A percentile compares a stretch with the other conserved stretches of the same genome.
Conservation (phyloP, 2,113 vertebrate genomes). For the Dascyllus trimaculatus region DNA sequence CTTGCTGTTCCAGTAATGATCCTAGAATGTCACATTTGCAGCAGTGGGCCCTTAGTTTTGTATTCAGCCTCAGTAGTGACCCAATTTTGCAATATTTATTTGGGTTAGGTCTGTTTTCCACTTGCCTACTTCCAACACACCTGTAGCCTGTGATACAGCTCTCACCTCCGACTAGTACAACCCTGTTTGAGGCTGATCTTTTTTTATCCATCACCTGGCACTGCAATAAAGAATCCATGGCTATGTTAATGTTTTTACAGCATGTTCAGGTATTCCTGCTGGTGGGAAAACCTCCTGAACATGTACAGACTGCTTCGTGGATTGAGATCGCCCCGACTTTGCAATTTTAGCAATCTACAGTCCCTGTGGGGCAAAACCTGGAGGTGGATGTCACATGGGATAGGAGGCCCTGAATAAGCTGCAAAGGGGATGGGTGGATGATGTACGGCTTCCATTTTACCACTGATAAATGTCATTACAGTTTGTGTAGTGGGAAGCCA, state of each 20-base stretch:
- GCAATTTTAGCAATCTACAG: no score
- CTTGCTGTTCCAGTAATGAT: no score
- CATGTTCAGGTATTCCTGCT: constrained; percentile 2
- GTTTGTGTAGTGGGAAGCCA: not conserved
- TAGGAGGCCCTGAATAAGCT: not conserved
- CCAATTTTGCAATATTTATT: not conserved
- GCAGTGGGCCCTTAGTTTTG: not conserved
- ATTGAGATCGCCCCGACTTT: not conserved
- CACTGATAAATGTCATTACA: constrained; percentile 4
- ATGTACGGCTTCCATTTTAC: not conserved
- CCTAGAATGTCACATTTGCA: constrained; percentile 1
- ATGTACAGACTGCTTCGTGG: not conserved
- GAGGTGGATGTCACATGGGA: not conserved
- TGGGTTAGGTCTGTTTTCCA: no score
- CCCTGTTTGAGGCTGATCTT: not conserved
- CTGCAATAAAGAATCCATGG: not conserved
- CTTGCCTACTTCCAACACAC: not conserved
- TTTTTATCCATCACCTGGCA: constrained; percentile 20
- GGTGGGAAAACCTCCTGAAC: constrained; percentile 16
- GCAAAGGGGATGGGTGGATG: not conserved
- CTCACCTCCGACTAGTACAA: not conserved
- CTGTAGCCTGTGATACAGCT: constrained; percentile 1
- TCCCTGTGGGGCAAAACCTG: not conserved
- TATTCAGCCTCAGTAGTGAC: no score
- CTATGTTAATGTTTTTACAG: not conserved